phyloP scores from a whole-genome alignment of 2,797 vertebrate species.

The Phoxinus dragarum region DNA sequence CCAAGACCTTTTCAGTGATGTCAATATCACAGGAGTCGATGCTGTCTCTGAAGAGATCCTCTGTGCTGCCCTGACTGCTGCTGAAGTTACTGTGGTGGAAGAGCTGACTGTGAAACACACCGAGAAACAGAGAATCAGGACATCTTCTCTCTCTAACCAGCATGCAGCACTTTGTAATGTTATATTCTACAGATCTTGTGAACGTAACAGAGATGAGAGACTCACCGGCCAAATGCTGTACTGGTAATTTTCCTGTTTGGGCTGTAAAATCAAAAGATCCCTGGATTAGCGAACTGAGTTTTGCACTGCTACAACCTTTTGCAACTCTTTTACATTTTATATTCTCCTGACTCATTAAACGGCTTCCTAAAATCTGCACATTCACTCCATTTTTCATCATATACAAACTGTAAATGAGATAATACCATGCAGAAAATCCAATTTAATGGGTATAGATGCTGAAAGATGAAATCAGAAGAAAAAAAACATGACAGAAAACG shows the following conservation, averaged over 20 bases:
- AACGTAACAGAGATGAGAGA: background rate
- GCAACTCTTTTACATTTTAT: background rate
- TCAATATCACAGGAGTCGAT: constrained; percentile 96
- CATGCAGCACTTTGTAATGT: background rate
- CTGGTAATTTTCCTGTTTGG: constrained; percentile 96
- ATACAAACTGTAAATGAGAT: background rate
- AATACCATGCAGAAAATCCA: background rate
- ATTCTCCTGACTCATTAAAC: background rate
- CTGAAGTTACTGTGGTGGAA: constrained; percentile 98
- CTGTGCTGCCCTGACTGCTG: constrained; percentile 96
- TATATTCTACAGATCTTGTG: background rate
- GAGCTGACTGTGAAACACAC: constrained; percentile 83
- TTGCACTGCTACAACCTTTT: background rate
- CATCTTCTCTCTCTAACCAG: background rate
- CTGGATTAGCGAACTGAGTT: background rate
- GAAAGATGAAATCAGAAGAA: background rate
- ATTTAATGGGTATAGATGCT: background rate
- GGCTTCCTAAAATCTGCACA: background rate
- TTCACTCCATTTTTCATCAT: background rate
- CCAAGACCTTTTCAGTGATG: constrained; percentile 93
- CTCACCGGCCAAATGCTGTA: constrained; percentile 96
- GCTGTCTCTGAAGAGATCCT: constrained; percentile 96
- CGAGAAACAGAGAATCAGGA: constrained; percentile 3
- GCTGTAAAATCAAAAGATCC: constrained; percentile 72
- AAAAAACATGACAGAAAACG: background rate